Percentiles rank a stretch among this genome's conserved stretches.
Evolutionary conservation across 2,888 invertebrate genomes (phyloP).

Genomic region (Epistrophe eligans): DNA sequence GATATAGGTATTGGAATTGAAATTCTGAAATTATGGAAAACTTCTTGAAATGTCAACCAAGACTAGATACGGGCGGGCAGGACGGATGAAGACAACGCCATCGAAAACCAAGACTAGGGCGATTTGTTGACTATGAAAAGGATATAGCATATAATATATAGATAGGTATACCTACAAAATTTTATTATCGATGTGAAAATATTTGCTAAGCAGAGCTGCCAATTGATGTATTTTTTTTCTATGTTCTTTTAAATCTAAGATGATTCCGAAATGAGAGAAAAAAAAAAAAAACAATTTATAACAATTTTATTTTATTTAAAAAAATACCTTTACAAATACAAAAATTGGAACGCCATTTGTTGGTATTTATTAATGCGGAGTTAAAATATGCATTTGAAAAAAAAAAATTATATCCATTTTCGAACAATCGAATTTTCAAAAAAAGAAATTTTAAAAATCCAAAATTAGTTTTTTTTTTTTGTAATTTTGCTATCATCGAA

Average conservation of each 20-base stretch:
- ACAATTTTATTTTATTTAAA: too few species aligned
- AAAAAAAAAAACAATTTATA: too few species aligned
- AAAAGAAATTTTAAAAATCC: too few species aligned
- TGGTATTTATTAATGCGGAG: too few species aligned
- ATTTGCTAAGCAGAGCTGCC: neutral
- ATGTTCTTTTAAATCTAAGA: neutral
- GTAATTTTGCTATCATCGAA: too few species aligned
- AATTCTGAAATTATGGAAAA: conserved; percentile 64
- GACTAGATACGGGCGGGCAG: neutral
- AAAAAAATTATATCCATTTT: too few species aligned
- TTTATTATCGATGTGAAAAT: neutral
- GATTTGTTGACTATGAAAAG: conserved; percentile 56
- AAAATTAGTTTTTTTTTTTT: too few species aligned
- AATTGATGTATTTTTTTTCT: neutral
- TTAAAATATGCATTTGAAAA: too few species aligned
- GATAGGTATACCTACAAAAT: neutral
- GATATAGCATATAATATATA: conserved; percentile 7
- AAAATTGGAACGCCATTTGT: too few species aligned
- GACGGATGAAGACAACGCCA: conserved; percentile 4
- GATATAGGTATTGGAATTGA: conserved; percentile 58
- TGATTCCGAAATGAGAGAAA: neutral
- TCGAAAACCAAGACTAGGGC: neutral
- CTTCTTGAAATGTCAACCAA: conserved; percentile 49
- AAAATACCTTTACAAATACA: too few species aligned
- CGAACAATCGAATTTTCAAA: too few species aligned